Evolutionary conservation across 2,888 invertebrate species (phyloP).

Genomic region (Hedya salicella): DNA sequence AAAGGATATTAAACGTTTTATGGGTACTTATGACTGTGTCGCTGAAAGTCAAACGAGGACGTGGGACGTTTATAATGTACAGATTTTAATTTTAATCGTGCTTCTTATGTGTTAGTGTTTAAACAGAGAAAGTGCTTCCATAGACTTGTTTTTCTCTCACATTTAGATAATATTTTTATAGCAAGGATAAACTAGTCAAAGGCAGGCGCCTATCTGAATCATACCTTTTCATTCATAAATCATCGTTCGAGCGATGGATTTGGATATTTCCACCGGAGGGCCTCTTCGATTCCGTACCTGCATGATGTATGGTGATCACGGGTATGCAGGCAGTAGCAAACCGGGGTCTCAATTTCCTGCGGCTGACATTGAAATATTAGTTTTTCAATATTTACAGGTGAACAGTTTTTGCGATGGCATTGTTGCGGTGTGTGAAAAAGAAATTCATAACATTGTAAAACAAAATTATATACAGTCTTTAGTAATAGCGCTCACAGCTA

Average conservation of each 20-base stretch:
- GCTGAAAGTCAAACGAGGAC: conserved; percentile 10
- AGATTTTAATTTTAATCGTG: not conserved
- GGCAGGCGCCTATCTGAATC: not conserved
- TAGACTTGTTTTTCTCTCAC: too few relatives aligned
- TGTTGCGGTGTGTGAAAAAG: not conserved
- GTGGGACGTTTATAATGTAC: not conserved
- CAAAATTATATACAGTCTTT: too few relatives aligned
- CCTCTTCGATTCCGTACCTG: conserved; percentile 15
- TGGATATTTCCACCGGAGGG: conserved; percentile 15
- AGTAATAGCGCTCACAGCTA: too few relatives aligned
- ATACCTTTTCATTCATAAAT: conserved; percentile 7
- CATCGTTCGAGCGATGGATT: conserved; percentile 5
- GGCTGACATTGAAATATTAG: conserved; percentile 31
- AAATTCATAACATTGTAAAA: too few relatives aligned
- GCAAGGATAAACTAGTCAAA: not conserved
- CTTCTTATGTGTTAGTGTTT: too few relatives aligned
- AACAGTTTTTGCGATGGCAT: not conserved
- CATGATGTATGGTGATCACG: conserved; percentile 4
- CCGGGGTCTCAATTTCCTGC: conserved; percentile 23
- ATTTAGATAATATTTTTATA: too few relatives aligned
- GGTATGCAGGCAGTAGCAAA: conserved; percentile 1
- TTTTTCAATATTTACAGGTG: conserved; percentile 21
- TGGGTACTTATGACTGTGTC: conserved; percentile 25
- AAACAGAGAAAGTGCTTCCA: not conserved
- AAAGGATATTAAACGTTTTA: conserved; percentile 38